These are phyloP conservation scores for Archips crataeganus DNA, from an alignment of 2,888 invertebrate species.

Conservation along the genomic window DNA sequence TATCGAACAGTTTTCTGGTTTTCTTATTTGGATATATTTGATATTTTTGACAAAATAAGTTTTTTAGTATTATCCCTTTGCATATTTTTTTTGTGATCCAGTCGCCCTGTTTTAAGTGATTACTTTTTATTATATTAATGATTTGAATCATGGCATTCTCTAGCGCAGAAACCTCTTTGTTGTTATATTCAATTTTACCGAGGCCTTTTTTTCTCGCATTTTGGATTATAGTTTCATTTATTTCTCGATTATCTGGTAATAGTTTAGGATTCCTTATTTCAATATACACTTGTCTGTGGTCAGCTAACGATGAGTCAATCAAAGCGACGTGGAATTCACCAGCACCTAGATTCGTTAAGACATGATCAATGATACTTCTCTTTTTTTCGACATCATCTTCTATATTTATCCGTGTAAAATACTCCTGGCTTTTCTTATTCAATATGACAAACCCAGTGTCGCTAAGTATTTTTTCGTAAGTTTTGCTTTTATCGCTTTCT, in stretches of 20 bases:
- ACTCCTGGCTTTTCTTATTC: background rate
- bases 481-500: background rate
- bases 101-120: background rate
- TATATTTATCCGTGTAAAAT: background rate
- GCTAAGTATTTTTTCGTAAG: background rate
- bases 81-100: constrained; percentile 6
- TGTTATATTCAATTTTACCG: background rate
- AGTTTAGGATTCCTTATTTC: background rate
- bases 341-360: background rate
- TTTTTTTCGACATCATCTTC: background rate
- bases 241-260: background rate
- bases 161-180: background rate
- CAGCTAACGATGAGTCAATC: background rate
- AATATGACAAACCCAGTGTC: background rate
- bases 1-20: background rate
- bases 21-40: background rate
- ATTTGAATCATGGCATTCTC: background rate
- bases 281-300: background rate
- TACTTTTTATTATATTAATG: background rate
- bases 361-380: background rate
- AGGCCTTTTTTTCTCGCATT: background rate
- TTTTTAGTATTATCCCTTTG: background rate
- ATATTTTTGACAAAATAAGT: background rate
- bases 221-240: background rate
- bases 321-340: background rate